Percentiles rank a stretch among this genome's conserved stretches.
These are phyloP conservation scores for Drosophila lacicola DNA, from an alignment of 2,888 invertebrate species.

Conservation along the genomic window DNA sequence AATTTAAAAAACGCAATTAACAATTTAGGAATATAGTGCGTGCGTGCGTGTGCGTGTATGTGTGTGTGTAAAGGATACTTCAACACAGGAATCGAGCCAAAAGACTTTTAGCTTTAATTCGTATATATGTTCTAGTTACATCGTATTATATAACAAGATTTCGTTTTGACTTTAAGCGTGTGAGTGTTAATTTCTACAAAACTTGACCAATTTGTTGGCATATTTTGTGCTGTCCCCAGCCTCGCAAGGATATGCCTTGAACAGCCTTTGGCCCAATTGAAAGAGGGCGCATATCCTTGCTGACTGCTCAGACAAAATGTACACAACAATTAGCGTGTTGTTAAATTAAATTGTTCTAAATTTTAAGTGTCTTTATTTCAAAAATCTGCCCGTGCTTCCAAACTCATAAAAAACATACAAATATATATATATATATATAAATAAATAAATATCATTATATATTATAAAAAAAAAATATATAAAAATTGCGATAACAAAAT, in stretches of 20 bases:
- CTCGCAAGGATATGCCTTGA: conserved; percentile 62
- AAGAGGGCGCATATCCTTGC: conserved; percentile 57
- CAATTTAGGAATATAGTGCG: conserved; percentile 13
- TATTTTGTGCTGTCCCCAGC: conserved; percentile 13
- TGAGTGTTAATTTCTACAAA: conserved; percentile 50
- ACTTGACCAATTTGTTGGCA: conserved; percentile 6
- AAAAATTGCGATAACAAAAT: conserved; percentile 69
- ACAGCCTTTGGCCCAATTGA: not conserved
- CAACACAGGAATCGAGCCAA: conserved; percentile 17
- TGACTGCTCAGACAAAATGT: conserved; percentile 15
- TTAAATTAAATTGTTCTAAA: conserved; percentile 78
- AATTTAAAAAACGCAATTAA: conserved; percentile 19
- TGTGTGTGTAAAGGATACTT: conserved; percentile 36
- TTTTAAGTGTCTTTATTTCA: conserved; percentile 85
- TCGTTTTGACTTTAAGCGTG: conserved; percentile 44
- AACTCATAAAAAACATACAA: not conserved
- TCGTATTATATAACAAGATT: conserved; percentile 42
- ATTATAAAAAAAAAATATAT: conserved; percentile 33
- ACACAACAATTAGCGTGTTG: conserved; percentile 49
- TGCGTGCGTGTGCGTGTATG: conserved; percentile 11
- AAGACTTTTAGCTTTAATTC: conserved; percentile 11
- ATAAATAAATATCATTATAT: conserved; percentile 21
- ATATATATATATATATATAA: not conserved
- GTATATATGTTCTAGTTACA: conserved; percentile 6
- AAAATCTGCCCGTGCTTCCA: conserved; percentile 55